Conservation (phyloP, 2,797 vertebrate species). For the Cynopterus sphinx region DNA sequence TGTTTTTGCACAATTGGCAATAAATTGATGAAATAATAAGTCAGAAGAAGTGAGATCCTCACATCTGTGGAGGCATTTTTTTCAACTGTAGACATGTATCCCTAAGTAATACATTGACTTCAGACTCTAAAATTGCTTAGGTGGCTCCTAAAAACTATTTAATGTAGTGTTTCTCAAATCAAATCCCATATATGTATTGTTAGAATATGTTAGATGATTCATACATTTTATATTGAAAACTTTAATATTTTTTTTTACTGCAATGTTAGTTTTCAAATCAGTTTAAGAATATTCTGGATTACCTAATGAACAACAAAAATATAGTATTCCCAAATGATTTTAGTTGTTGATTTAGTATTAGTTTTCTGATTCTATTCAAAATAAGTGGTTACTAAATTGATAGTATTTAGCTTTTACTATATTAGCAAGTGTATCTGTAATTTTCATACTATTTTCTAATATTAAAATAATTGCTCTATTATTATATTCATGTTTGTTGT, state of each 20-base stretch:
- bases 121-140: background rate
- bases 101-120: background rate
- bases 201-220: background rate
- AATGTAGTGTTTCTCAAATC: background rate
- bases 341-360: background rate
- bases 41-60: background rate
- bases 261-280: background rate
- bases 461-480: background rate
- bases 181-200: background rate
- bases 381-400: background rate
- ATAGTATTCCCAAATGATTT: background rate
- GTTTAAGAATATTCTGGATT: background rate
- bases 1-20: background rate
- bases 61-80: background rate
- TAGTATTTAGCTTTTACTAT: background rate
- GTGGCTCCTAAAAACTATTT: background rate
- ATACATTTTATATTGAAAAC: background rate
- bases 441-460: background rate
- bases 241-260: background rate
- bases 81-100: background rate
- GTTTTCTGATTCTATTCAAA: background rate
- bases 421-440: background rate
- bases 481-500: background rate
- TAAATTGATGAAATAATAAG: background rate
- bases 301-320: background rate